These are phyloP conservation scores for Brachyopa scutellaris DNA, from an alignment of 2,888 invertebrate species.

Conservation along the genomic window DNA sequence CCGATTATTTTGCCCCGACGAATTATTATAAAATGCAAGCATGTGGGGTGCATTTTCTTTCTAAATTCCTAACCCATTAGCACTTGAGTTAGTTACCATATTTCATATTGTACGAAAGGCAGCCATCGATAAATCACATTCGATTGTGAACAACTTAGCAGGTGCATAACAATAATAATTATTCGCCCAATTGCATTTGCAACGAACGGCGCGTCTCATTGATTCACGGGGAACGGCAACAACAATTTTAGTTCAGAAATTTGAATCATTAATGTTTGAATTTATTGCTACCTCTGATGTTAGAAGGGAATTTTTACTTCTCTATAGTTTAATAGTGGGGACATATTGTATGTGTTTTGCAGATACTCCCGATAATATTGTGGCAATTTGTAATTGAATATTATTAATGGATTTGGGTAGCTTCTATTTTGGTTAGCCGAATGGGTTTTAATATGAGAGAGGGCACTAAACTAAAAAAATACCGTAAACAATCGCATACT, in stretches of 20 bases:
- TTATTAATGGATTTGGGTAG: slow-evolving; percentile 37
- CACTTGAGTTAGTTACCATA: slow-evolving; percentile 20
- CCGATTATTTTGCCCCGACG: too few relatives aligned
- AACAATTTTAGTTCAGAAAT: slow-evolving; percentile 33
- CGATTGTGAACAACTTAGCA: slow-evolving; percentile 62
- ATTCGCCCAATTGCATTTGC: slow-evolving; percentile 52
- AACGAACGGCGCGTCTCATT: slow-evolving; percentile 26
- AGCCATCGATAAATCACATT: slow-evolving; percentile 44
- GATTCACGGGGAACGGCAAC: slow-evolving; percentile 24
- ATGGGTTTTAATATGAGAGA: slow-evolving; percentile 20
- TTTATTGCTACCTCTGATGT: slow-evolving; percentile 37
- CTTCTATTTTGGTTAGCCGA: slow-evolving; percentile 38
- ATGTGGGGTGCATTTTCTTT: too few relatives aligned
- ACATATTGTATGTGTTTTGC: neutral
- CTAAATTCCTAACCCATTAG: slow-evolving; percentile 25
- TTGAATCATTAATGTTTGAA: slow-evolving; percentile 37
- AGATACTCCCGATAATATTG: slow-evolving; percentile 23
- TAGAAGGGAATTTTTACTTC: neutral
- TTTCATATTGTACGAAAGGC: slow-evolving; percentile 26
- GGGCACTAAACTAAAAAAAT: slow-evolving; percentile 39
- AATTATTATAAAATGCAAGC: too few relatives aligned
- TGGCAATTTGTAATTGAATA: slow-evolving; percentile 38
- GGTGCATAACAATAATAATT: slow-evolving; percentile 62
- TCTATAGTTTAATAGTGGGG: neutral
- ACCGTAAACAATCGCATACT: neutral